Evolutionary conservation across 2,797 vertebrate species (phyloP), one percentile per base, ranked within the genome.

Genomic region (Thaleichthys pacificus): DNA sequence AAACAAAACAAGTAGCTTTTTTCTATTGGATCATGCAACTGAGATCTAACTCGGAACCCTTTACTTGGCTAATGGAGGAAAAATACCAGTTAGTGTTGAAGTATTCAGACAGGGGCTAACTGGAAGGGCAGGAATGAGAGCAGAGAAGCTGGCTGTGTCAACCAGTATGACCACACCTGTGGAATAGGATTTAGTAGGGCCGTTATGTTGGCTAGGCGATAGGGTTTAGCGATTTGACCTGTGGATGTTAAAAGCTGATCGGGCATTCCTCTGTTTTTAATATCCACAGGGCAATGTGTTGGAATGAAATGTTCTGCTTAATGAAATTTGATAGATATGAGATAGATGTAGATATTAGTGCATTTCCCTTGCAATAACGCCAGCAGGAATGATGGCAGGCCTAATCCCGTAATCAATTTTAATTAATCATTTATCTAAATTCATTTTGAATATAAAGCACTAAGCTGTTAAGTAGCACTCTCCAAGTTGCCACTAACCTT

Each of bases 11-110:
- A 51, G 67, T 71, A 54, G 32, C 24, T 82, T 80, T 82, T 35
- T 49, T 57, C 69, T 54, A 30, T 76, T 69, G 72, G 74, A 83
- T 72, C 14, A 38, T 75, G 82, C 84, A 84, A 80, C 77, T 81
- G 89, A 79, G 88, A 91, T 93, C 87, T 80, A 74, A 90, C 83
- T 88, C 86, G 89, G 90, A 93, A 92, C 90, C 91, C 91, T 94
- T 92, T 89, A 86, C 87, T 92, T 90, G 91, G 85, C 86, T 91
- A 89, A 89, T 88, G 57, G 84, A 86, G 77, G 57, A 80, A 75
- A 80, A 84, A 80, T 61, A 77, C 66, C 62, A 51, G 58, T 54
- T 69, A 61, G 32, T 72, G 57, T 32, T 66, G 3, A 14, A 47
- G 65, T 51, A 62, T 70, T 75, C 24, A 7, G 72, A 70, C 69